phyloP scores from a whole-genome alignment of 1,140 invertebrate species.

The Heliconius himera region DNA sequence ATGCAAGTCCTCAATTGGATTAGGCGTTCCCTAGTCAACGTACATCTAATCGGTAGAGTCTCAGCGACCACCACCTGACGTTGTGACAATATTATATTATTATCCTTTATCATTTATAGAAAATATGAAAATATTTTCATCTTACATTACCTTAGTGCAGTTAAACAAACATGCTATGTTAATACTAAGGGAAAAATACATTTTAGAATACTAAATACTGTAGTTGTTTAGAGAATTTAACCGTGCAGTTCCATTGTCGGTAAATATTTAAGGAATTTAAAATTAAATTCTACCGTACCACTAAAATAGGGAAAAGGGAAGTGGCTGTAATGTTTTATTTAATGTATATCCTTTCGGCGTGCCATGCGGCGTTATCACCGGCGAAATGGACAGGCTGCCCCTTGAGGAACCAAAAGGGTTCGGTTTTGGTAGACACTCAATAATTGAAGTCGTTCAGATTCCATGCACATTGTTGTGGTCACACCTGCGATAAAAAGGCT shows the following conservation, averaged over 20 bases:
- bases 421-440: slow-evolving; percentile 73
- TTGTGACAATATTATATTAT: neutral
- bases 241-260: slow-evolving; percentile 34
- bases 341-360: slow-evolving; percentile 58
- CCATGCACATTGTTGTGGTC: slow-evolving; percentile 70
- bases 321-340: slow-evolving; percentile 58
- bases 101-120: neutral
- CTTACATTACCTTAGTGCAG: neutral
- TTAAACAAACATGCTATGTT: neutral
- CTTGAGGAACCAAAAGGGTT: slow-evolving; percentile 70
- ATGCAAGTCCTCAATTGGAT: slow-evolving; percentile 73
- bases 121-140: neutral
- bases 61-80: slow-evolving; percentile 34
- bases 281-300: slow-evolving; percentile 51
- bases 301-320: slow-evolving; percentile 55
- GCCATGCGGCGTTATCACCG: slow-evolving; percentile 62
- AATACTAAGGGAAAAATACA: neutral
- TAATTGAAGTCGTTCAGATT: slow-evolving; percentile 79
- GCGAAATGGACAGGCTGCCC: slow-evolving; percentile 69
- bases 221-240: slow-evolving; percentile 35
- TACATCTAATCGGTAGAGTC: slow-evolving; percentile 54
- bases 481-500: slow-evolving; percentile 58
- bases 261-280: slow-evolving; percentile 47
- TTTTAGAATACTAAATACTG: slow-evolving; percentile 20
- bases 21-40: slow-evolving; percentile 55